A percentile compares a stretch with the other conserved stretches of the same genome.
Conservation (phyloP, 1,140 invertebrate species). For the Brachionus asplanchnoidis region DNA sequence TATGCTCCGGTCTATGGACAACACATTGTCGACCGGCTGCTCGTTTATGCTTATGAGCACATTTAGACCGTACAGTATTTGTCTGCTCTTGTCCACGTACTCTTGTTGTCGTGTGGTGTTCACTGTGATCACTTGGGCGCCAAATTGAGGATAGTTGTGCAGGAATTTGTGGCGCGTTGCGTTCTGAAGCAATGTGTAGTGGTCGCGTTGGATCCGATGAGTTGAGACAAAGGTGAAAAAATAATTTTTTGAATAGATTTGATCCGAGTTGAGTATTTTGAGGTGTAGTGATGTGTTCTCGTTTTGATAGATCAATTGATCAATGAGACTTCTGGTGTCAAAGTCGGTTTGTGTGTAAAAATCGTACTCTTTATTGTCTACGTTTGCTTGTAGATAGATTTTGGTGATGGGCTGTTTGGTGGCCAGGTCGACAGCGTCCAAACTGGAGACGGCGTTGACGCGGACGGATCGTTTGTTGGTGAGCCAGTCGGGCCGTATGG, state of each 20-base stretch:
- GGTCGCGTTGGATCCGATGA: neutral
- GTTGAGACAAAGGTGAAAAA: constrained; percentile 33
- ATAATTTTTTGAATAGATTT: constrained; percentile 36
- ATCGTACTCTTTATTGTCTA: constrained; percentile 4
- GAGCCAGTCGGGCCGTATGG: neutral
- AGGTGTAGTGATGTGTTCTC: neutral
- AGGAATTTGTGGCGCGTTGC: neutral
- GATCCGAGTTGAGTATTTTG: neutral
- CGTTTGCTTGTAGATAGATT: constrained; percentile 16
- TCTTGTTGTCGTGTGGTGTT: neutral
- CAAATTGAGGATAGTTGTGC: constrained; percentile 23
- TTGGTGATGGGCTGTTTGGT: neutral
- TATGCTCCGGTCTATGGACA: neutral
- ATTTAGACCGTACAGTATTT: constrained; percentile 10
- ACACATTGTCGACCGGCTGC: constrained; percentile 6
- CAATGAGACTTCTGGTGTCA: constrained; percentile 1
- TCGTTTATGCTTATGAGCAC: neutral
- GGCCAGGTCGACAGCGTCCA: neutral
- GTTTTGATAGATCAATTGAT: constrained; percentile 23
- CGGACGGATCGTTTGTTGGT: neutral
- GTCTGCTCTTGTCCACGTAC: neutral
- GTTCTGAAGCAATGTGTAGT: neutral
- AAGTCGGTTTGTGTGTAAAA: constrained; percentile 39
- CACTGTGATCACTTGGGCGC: neutral
- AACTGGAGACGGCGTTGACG: neutral